Percentiles rank a stretch among this genome's conserved stretches.
Conservation (phyloP, 2,113 vertebrate genomes). For the Numida meleagris region DNA sequence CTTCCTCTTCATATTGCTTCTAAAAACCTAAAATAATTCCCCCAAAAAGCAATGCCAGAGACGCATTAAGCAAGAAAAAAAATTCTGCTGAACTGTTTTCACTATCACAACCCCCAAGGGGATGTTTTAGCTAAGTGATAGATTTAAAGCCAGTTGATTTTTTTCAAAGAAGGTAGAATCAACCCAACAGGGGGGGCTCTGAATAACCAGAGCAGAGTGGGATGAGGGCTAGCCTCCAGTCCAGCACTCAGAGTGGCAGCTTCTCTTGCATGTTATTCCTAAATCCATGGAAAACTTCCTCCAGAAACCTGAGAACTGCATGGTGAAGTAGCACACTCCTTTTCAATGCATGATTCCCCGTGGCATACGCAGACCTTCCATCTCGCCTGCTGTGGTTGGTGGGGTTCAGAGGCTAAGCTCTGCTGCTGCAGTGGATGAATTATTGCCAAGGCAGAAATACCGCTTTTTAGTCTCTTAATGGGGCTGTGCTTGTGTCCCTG, state of each 20-base stretch:
- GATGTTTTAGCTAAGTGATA: not conserved
- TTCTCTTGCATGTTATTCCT: not conserved
- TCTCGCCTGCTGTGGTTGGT: not conserved
- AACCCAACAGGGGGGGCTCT: not conserved
- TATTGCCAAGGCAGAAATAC: not conserved
- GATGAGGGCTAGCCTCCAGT: not conserved
- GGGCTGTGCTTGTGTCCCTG: not conserved
- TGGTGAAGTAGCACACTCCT: not conserved
- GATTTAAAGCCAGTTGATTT: not conserved
- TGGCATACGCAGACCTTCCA: not conserved
- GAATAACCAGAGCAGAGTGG: not conserved
- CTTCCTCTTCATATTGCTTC: constrained; percentile 6
- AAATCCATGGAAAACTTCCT: not conserved
- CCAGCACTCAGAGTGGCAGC: not conserved
- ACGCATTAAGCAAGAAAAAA: not conserved
- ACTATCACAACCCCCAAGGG: not conserved
- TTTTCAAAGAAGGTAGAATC: not conserved
- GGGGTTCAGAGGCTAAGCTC: not conserved
- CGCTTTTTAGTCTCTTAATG: not conserved
- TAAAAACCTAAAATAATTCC: constrained; percentile 27
- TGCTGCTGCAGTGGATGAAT: not conserved
- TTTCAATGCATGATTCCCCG: not conserved
- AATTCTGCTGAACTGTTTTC: not conserved
- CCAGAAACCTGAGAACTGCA: not conserved
- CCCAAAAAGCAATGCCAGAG: not conserved